Evolutionary conservation across 2,113 vertebrate genomes (phyloP).

Genomic region (Furnarius figulus): DNA sequence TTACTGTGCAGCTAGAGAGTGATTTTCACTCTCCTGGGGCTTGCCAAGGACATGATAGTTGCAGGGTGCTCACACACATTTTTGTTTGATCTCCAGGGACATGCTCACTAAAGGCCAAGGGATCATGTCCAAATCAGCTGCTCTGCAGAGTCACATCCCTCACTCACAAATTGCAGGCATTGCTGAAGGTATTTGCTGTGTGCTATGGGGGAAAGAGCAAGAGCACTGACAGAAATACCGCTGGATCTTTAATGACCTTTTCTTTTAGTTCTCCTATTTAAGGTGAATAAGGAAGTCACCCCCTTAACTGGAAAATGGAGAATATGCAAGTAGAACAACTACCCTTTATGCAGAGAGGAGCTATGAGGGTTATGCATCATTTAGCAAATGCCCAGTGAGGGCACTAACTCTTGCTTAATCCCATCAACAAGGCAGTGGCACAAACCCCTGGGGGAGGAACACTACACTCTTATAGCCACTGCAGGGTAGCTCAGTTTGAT

Average conservation of each 20-base stretch:
- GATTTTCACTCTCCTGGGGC: not conserved
- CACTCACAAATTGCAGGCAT: not conserved
- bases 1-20: not conserved
- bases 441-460: not conserved
- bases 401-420: not conserved
- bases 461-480: not conserved
- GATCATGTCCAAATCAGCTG: not conserved
- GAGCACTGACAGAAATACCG: not conserved
- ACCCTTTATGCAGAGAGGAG: not conserved
- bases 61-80: not conserved
- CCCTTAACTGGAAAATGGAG: not conserved
- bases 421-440: not conserved
- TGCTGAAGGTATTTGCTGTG: not conserved
- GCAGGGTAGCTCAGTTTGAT: not conserved
- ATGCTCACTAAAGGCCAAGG: not conserved
- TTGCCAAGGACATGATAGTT: not conserved
- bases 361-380: not conserved
- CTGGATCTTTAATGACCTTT: not conserved
- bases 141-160: not conserved
- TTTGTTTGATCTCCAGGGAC: not conserved
- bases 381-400: not conserved
- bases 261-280: not conserved
- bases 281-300: not conserved
- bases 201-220: not conserved
- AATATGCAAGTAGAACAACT: not conserved